Percentiles rank a stretch among this genome's conserved stretches.
Conservation (phyloP, 2,797 vertebrate species). For the Coregonus suidteri region DNA sequence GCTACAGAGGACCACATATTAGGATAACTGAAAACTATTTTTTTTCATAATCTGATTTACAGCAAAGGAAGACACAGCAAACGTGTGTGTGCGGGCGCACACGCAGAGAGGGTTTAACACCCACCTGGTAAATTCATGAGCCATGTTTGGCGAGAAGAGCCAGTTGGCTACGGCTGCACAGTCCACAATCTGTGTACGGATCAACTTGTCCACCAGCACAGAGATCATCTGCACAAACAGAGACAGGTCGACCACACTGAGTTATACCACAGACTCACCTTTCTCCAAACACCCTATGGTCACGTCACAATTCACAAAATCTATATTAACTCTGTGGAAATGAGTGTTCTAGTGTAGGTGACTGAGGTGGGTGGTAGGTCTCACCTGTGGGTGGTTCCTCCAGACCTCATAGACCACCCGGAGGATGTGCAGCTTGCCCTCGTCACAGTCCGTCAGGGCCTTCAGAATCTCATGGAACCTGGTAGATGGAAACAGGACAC, state of each 20-base stretch:
- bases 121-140: slow-evolving; percentile 95
- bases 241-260: not conserved
- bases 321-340: too few relatives aligned
- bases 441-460: slow-evolving; percentile 88
- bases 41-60: not conserved
- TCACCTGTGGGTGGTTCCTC: slow-evolving; percentile 95
- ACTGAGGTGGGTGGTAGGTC: not conserved
- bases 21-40: not conserved
- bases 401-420: slow-evolving; percentile 93
- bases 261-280: not conserved
- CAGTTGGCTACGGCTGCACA: slow-evolving; percentile 98
- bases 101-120: not conserved
- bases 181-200: slow-evolving; percentile 96
- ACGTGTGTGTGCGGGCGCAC: not conserved
- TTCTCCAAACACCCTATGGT: not conserved
- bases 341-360: not conserved
- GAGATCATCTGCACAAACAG: slow-evolving; percentile 85
- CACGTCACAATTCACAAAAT: too few relatives aligned
- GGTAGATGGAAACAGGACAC: slow-evolving; percentile 19
- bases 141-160: slow-evolving; percentile 96
- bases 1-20: not conserved
- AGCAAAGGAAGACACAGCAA: not conserved
- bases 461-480: slow-evolving; percentile 98
- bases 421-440: slow-evolving; percentile 94
- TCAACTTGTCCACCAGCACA: slow-evolving; percentile 96